Base-by-base conservation (phyloP, 1,140 invertebrate species). In the Ceratoteleas bidentatus region DNA sequence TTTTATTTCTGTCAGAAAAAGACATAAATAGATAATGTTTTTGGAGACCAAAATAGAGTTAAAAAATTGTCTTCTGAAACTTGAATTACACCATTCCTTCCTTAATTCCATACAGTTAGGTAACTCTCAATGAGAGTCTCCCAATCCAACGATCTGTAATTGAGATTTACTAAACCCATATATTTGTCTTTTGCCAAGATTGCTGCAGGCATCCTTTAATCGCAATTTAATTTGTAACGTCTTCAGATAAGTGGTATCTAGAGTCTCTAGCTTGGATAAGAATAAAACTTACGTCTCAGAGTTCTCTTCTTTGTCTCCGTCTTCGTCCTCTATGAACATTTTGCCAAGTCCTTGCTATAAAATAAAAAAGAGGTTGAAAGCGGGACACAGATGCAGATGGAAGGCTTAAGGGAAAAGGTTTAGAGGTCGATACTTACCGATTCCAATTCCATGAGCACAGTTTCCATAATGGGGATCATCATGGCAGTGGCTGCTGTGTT, bases 401-500 rank as follows among this genome's bases (percentile, higher is more conserved):
- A 24, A 24, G 24, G 24, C 24, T 24, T 24, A 4, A 4, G 24
- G 24, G 1, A 24, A 24, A 24, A 24, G 24, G 24, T 24, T 24
- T 24, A 24, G 24, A n/a, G 50, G 11, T 14, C 61, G 16, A 15
- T 13, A 70, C 80, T 88, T 87, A 93, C 92, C 72, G 87, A 72
- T 85, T 92, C 90, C 11, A 93, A 78, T 83, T 93, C 92, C 13
- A 90, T 75, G 0, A 93, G 86, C 53, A 94, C 92, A 3, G 92
- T 93, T 57, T 93, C 89, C 6, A 93, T 87, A 56, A 94, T 94
- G 0, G 94, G 94, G 64, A 94, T 88, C 92, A 94, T 94, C 92
- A 94, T 94, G 0, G 94, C 92, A 0, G 93, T 93, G 0, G 93
- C 91, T 2, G 94, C 94, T 0, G 93, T 94, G 64, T 94, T 94